Conservation (phyloP, 30 jellyfish, hydroid and myxozoan genomes). For the Catostylus mosaicus region DNA sequence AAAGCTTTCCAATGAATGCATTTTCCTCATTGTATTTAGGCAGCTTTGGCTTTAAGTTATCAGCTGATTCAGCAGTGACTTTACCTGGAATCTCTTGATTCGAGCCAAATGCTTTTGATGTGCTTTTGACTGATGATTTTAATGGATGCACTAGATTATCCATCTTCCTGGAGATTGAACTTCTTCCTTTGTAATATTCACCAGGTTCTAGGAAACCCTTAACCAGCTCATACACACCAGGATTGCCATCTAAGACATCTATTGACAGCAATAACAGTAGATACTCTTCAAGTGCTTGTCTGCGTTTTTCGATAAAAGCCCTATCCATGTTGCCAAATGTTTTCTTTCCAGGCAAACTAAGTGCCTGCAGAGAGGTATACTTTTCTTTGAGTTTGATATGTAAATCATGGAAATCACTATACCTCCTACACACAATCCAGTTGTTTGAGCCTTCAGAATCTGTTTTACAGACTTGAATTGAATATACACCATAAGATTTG, state of each 20-base stretch:
- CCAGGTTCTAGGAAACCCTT: slow-evolving; percentile 95
- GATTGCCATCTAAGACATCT: slow-evolving; percentile 59
- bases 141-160: slow-evolving; percentile 80
- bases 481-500: slow-evolving; percentile 83
- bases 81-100: not conserved
- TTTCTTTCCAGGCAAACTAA: slow-evolving; percentile 83
- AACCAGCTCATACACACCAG: slow-evolving; percentile 88
- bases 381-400: slow-evolving; percentile 91
- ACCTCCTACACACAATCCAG: slow-evolving; percentile 93
- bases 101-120: slow-evolving; percentile 38
- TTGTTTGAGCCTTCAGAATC: slow-evolving; percentile 86
- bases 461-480: slow-evolving; percentile 95
- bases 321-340: slow-evolving; percentile 94
- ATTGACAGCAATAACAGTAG: slow-evolving; percentile 80
- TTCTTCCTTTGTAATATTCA: slow-evolving; percentile 90
- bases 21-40: slow-evolving; percentile 50
- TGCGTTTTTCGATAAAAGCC: slow-evolving; percentile 87
- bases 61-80: not conserved
- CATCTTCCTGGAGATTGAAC: slow-evolving; percentile 85
- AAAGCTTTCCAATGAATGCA: slow-evolving; percentile 67
- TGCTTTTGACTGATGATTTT: slow-evolving; percentile 60
- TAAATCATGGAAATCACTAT: slow-evolving; percentile 95
- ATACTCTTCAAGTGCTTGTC: slow-evolving; percentile 82
- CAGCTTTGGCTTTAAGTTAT: not conserved
- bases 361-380: slow-evolving; percentile 65